phyloP scores from a whole-genome alignment of 2,113 vertebrate species.

The Cisticola juncidis region DNA sequence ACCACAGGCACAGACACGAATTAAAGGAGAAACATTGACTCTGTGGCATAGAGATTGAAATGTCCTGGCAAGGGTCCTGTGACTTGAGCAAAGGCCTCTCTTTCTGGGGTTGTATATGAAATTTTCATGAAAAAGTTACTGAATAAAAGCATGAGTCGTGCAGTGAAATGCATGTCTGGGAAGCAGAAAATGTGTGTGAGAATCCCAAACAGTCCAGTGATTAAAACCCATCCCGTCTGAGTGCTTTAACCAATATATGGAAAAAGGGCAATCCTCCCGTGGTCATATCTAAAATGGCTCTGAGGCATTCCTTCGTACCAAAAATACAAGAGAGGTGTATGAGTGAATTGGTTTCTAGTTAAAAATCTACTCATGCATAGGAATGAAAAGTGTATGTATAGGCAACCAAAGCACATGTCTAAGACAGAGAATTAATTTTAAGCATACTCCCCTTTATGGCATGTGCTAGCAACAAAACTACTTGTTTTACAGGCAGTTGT shows the following conservation, averaged over 20 bases:
- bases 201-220: rapidly evolving
- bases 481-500: background rate
- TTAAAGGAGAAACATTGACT: background rate
- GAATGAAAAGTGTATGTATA: background rate
- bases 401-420: background rate
- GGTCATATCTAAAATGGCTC: background rate
- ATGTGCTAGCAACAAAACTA: background rate
- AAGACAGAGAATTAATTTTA: background rate
- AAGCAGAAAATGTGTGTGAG: background rate
- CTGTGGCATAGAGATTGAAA: rapidly evolving
- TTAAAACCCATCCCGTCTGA: background rate
- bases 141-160: background rate
- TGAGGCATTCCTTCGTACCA: background rate
- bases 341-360: background rate
- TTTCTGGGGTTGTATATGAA: background rate
- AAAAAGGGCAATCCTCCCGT: background rate
- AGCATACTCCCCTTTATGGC: background rate
- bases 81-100: background rate
- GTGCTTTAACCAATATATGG: background rate
- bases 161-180: background rate
- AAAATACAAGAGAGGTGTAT: background rate
- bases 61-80: background rate
- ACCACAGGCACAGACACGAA: background rate
- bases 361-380: rapidly evolving
- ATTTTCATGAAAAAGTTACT: background rate